phyloP scores from a whole-genome alignment of 2,113 vertebrate species.

The Chamaetylas fuelleborni region DNA sequence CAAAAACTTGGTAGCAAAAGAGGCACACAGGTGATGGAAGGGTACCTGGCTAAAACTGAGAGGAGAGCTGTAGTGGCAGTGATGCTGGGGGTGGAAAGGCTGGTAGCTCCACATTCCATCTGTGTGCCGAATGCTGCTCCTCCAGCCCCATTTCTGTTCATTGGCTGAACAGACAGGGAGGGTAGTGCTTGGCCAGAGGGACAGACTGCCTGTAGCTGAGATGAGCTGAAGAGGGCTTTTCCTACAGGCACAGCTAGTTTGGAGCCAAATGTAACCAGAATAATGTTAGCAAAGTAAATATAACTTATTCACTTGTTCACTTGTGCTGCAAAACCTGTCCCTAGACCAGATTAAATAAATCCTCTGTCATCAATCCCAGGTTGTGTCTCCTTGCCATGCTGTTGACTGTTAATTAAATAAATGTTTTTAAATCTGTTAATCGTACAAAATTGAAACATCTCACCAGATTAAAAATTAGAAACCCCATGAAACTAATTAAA shows the following conservation, averaged over 20 bases:
- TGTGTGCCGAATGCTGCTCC: rapidly evolving
- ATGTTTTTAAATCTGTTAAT: neutral
- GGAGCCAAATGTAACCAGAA: neutral
- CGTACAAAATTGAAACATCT: neutral
- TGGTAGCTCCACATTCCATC: neutral
- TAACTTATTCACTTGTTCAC: neutral
- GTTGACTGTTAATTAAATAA: neutral
- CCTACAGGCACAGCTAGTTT: neutral
- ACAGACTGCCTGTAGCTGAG: neutral
- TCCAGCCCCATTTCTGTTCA: too few relatives aligned
- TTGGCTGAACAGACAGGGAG: rapidly evolving
- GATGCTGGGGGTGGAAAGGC: neutral
- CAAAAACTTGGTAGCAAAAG: neutral
- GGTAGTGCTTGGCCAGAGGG: neutral
- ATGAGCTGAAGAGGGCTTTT: neutral
- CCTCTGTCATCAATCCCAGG: neutral
- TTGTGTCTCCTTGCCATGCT: neutral
- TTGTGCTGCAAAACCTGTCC: neutral
- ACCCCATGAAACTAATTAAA: neutral
- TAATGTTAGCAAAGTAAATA: neutral
- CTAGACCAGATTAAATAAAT: neutral
- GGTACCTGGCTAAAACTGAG: neutral
- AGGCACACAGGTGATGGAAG: neutral
- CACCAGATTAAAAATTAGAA: neutral
- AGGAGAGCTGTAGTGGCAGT: neutral